Base-by-base conservation (phyloP, 2,113 vertebrate genomes). In the Muntiacus reevesi region DNA sequence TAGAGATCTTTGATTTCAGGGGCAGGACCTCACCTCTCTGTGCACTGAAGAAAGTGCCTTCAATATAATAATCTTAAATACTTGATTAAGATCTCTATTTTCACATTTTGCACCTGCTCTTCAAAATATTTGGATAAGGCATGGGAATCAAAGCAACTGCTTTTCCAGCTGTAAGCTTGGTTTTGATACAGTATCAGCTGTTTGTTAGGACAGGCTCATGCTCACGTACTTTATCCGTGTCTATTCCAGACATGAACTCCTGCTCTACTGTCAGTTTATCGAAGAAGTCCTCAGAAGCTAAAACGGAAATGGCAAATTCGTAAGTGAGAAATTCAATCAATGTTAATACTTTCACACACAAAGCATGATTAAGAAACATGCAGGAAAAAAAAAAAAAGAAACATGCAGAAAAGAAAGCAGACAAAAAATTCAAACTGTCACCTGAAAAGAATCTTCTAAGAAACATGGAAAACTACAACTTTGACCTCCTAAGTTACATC, bases 181-280 rank as follows among this genome's bases (percentile, higher is more conserved):
- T 1, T 30, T 33, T 76, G 47, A 30, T 15, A 71, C 50, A 33
- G 23, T n/a, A 57, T 19, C 50, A 52, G 19, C 36, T 54, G 19
- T 50, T 33, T 45, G 59, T 47, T n/a, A 45, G 14, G 59, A 57
- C n/a, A 54, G 81, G 40, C 60, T 83, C 55, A 84, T 71, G 88
- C 62, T 52, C 92, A 67, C 98, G n/a, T 97, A 99, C 99, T 99
- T 99, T 99, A 98, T 99, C 99, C 5, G 99, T 99, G 97, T 99
- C 99, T 67, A 99, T 99, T 96, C 99, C 99, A 15, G 99, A 99
- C 99, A 99, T 99, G 94, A 99, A 99, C 98, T 99, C 99, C 97
- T 99, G 99, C 96, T 99, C 99, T 98, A 99, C 99, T 28, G 99
- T 99, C 93, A 99, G 98, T 95, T 99, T 99, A 97, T 99, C 99